These are phyloP conservation scores for Lottia gigantea DNA, from an alignment of 2,888 invertebrate genomes.

Conservation along the genomic window DNA sequence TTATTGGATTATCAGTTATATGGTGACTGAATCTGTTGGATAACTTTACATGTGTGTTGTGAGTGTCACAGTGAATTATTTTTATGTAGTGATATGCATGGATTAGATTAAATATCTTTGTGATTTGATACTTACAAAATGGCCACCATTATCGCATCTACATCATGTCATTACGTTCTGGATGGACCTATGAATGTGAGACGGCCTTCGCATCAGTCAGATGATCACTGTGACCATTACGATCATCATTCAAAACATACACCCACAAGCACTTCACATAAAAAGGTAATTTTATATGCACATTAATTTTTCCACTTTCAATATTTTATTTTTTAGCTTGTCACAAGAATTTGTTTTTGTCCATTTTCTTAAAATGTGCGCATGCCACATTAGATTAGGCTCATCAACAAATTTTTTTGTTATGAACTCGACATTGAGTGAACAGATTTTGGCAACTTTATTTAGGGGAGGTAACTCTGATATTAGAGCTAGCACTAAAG, in stretches of 20 bases:
- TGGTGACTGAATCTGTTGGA: background rate
- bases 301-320: too few species aligned
- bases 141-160: constrained; percentile 34
- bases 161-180: constrained; percentile 38
- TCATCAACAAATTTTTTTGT: too few species aligned
- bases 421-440: too few species aligned
- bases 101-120: background rate
- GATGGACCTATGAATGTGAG: constrained; percentile 20
- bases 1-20: background rate
- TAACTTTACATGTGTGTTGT: background rate
- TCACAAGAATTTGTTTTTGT: too few species aligned
- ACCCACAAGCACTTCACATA: too few species aligned
- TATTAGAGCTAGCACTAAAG: too few species aligned
- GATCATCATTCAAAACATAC: background rate
- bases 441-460: too few species aligned
- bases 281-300: too few species aligned
- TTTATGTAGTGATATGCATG: background rate
- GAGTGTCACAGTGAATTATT: background rate
- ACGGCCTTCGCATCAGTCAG: background rate
- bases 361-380: too few species aligned
- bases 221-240: background rate
- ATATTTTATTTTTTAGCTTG: too few species aligned
- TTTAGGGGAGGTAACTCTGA: too few species aligned
- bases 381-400: too few species aligned
- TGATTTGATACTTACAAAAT: constrained; percentile 14